phyloP scores from a whole-genome alignment of 1,140 invertebrate genomes.

The Wiebesia pumilae region DNA sequence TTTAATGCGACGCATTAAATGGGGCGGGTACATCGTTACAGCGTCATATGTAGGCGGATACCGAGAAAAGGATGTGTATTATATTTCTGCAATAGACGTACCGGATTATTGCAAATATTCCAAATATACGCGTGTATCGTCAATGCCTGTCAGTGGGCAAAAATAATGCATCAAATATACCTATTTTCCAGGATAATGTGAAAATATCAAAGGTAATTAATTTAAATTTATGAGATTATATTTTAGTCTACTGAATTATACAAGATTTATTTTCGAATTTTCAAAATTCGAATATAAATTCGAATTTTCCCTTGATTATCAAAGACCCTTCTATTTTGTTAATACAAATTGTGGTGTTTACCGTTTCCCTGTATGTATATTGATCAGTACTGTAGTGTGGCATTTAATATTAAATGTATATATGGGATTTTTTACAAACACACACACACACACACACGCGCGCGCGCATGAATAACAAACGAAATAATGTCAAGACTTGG shows the following conservation, averaged over 20 bases:
- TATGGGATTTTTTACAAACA: background rate
- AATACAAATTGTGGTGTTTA: background rate
- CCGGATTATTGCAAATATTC: constrained; percentile 1
- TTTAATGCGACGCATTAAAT: background rate
- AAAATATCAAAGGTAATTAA: background rate
- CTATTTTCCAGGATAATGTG: background rate
- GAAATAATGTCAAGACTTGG: background rate
- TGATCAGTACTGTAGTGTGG: background rate
- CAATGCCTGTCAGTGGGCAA: background rate
- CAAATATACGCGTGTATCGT: background rate
- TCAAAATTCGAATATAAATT: too few species aligned
- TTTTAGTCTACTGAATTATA: background rate
- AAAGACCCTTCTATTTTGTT: background rate
- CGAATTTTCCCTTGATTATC: background rate
- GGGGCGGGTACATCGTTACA: constrained; percentile 18
- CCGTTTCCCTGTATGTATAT: background rate
- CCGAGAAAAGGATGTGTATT: constrained; percentile 1
- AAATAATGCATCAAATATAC: background rate
- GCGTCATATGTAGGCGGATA: background rate
- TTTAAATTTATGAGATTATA: background rate
- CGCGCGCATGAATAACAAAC: background rate
- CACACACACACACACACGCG: background rate
- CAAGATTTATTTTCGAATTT: too few species aligned
- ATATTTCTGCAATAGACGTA: background rate
- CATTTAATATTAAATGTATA: background rate